Evolutionary conservation across 1,140 invertebrate genomes (phyloP), one percentile per base, ranked within the genome.

Genomic region (Heterodera schachtii): DNA sequence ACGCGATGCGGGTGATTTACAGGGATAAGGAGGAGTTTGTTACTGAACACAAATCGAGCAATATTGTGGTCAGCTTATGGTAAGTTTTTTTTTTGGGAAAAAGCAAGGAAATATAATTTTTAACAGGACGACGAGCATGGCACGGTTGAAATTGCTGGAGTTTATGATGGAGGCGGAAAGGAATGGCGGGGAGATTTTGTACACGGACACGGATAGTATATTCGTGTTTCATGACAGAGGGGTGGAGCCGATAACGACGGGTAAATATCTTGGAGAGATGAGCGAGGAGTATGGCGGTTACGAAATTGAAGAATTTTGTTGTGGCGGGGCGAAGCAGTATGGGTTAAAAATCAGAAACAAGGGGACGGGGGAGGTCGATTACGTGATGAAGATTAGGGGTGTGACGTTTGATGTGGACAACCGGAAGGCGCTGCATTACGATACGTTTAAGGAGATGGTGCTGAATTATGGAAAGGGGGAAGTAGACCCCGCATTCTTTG

Each of bases 261-360:
- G 69, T 3, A 46, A 31, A 19, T 71, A 31, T 41, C 44, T 71
- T 9, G 69, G 69, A 9, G 8, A 71, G 44, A 71, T 71, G 69
- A 43, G 31, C 0, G 69, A 71, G 69, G 69, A 71, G 41, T 71
- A 71, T 71, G 44, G 31, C 0, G 69, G 69, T 19, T 71, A 76
- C 47, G 52, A 76, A 19, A 76, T 76, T 49, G 41, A 64, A 6
- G 75, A 76, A 67, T 76, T 76, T 76, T 52, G 44, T 41, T 76
- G 46, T 16, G 75, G 75, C 0, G 75, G 75, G 11, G 46, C 73
- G 5, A 74, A 74, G 52, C 73, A 60, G 57, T 60, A 60, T 60
- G 57, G 11, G 1, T 16, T 60, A 31, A 31, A 31, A 1, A 31
- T 31, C 31, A 31, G 31, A 1, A 31, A 1, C 31, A 31, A 31